Evolutionary conservation across 2,113 vertebrate species (phyloP), one percentile per base, ranked within the genome.

Genomic region (Scytalopus superciliaris): DNA sequence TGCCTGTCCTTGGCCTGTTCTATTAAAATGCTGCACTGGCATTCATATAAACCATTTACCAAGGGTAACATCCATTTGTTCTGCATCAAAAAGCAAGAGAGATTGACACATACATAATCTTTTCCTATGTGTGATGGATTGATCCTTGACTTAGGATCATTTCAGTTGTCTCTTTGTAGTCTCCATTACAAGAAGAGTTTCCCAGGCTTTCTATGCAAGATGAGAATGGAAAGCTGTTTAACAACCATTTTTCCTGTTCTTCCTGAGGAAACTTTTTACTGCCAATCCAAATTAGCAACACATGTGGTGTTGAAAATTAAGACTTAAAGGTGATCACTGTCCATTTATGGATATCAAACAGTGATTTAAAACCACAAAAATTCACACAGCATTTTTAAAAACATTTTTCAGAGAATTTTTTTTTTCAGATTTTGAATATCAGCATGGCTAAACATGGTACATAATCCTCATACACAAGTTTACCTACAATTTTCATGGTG

Each of bases 31-130:
- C 95, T 97, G 94, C 93, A 95, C 90, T 93, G 95, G 91, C 91
- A 96, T 96, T 96, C 95, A 94, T 96, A 96, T 95, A 97, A 96
- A 97, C 94, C 95, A 95, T 96, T 97, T 97, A 96, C 96, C 91
- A 97, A 96, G 87, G 93, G 93, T 97, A 96, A 96, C 94, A 97
- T 96, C 94, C 89, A 96, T 96, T 97, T 96, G 94, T 97, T 97
- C 96, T 97, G 95, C 96, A 97, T 97, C 96, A 96, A 96, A 96
- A 96, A 96, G 93, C 95, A 96, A 90, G 94, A 88, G 90, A 97
- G 95, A 96, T 96, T 96, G 96, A 96, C 96, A 97, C 75, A 93
- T 90, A 93, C 89, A 96, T 96, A 97, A 97, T 96, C 94, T 96
- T 97, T 97, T 94, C 87, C 87, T 95, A 94, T 96, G 90, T 77